Conservation (phyloP, 2,797 vertebrate species). For the Leuciscus waleckii region DNA sequence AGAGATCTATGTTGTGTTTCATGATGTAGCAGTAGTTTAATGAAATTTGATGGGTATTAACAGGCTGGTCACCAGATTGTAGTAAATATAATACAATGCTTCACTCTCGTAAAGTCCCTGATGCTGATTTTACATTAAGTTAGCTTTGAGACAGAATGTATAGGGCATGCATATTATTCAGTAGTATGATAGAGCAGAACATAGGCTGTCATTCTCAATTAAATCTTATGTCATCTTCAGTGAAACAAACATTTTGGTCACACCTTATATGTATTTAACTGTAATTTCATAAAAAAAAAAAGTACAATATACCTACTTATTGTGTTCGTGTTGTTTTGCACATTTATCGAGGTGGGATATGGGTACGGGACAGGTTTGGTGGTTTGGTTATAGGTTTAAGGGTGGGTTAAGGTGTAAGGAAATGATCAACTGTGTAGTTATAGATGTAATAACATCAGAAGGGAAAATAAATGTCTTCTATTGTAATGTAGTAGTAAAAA, state of each 20-base stretch:
- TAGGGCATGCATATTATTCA: not conserved
- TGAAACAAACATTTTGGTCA: not conserved
- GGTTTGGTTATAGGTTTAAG: not conserved
- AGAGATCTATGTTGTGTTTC: constrained; percentile 27
- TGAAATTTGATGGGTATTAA: constrained; percentile 24
- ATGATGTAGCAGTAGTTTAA: constrained; percentile 33
- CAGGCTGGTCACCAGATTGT: constrained; percentile 1
- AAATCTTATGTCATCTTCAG: not conserved
- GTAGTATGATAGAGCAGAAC: not conserved
- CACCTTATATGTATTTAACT: not conserved
- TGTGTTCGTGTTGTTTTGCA: not conserved
- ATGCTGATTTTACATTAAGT: not conserved
- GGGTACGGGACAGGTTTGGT: not conserved
- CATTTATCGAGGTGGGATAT: not conserved
- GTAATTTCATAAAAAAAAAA: not conserved
- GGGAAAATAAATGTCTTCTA: not conserved
- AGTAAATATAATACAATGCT: not conserved
- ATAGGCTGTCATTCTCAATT: not conserved
- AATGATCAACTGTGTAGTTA: not conserved
- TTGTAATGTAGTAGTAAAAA: too few species aligned
- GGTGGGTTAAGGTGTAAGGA: not conserved
- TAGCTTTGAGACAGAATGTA: not conserved
- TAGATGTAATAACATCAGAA: not conserved
- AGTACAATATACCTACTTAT: not conserved
- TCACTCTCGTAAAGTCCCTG: not conserved